Conservation (phyloP, 1,140 invertebrate species). For the Nymphalis io region DNA sequence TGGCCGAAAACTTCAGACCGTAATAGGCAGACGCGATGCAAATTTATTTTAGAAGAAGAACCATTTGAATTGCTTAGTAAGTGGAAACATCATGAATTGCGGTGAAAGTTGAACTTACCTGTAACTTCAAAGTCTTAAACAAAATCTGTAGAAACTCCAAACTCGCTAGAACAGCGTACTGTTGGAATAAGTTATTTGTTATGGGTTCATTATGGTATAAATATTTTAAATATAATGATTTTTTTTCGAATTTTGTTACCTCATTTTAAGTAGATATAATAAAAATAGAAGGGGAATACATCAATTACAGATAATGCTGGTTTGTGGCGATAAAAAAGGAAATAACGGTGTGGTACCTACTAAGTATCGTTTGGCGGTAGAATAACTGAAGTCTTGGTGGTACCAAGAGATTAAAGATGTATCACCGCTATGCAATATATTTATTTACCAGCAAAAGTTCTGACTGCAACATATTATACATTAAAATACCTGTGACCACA, state of each 20-base stretch:
- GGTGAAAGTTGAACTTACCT: conserved; percentile 20
- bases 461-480: neutral
- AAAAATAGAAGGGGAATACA: too few species aligned
- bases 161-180: conserved; percentile 22
- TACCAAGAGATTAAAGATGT: neutral
- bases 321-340: too few species aligned
- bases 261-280: too few species aligned
- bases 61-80: conserved; percentile 21
- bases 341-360: too few species aligned
- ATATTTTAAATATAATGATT: neutral
- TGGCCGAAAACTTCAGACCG: neutral
- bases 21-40: conserved; percentile 14
- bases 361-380: too few species aligned
- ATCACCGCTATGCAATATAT: neutral
- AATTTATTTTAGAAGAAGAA: conserved; percentile 22
- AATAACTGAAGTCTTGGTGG: too few species aligned
- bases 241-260: too few species aligned
- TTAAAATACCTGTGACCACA: conserved; percentile 12
- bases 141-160: conserved; percentile 20
- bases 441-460: neutral
- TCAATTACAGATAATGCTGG: too few species aligned
- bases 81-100: conserved; percentile 24
- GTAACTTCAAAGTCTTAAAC: conserved; percentile 18
- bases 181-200: conserved; percentile 24
- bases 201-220: neutral